Evolutionary conservation across 2,888 invertebrate species (phyloP).

Genomic region (Palloptera scutellata): DNA sequence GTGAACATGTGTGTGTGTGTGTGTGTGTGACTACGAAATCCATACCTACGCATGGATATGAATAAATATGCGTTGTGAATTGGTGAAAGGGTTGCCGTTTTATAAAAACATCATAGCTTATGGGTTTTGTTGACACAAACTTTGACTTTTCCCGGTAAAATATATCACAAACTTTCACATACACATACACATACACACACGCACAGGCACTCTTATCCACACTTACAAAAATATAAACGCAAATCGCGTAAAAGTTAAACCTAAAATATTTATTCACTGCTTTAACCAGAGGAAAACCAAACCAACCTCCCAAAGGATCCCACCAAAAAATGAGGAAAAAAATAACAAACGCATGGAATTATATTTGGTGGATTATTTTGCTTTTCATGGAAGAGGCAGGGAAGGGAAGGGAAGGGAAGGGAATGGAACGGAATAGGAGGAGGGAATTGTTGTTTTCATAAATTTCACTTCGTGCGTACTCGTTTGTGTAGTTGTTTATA

Average conservation of each 20-base stretch:
- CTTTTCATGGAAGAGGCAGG: too few relatives aligned
- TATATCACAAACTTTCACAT: too few relatives aligned
- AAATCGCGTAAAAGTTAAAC: constrained; percentile 49
- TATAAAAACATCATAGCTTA: constrained; percentile 21
- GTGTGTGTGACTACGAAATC: too few relatives aligned
- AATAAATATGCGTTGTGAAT: too few relatives aligned
- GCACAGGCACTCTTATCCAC: too few relatives aligned
- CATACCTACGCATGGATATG: too few relatives aligned
- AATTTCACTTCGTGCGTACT: background rate
- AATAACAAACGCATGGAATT: too few relatives aligned
- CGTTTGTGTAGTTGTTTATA: background rate
- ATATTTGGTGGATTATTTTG: background rate
- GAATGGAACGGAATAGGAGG: background rate
- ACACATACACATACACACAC: too few relatives aligned
- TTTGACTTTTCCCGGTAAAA: constrained; percentile 43
- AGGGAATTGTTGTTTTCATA: background rate
- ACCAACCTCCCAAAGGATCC: too few relatives aligned
- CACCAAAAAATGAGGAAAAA: too few relatives aligned
- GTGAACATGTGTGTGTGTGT: too few relatives aligned
- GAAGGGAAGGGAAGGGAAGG: background rate
- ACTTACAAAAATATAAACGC: constrained; percentile 23
- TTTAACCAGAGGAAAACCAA: constrained; percentile 20
- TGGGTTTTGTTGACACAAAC: constrained; percentile 52
- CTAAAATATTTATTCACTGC: constrained; percentile 49
- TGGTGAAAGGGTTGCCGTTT: too few relatives aligned